These are phyloP conservation scores for Andrena praecox DNA, from an alignment of 2,888 invertebrate species.

Conservation along the genomic window DNA sequence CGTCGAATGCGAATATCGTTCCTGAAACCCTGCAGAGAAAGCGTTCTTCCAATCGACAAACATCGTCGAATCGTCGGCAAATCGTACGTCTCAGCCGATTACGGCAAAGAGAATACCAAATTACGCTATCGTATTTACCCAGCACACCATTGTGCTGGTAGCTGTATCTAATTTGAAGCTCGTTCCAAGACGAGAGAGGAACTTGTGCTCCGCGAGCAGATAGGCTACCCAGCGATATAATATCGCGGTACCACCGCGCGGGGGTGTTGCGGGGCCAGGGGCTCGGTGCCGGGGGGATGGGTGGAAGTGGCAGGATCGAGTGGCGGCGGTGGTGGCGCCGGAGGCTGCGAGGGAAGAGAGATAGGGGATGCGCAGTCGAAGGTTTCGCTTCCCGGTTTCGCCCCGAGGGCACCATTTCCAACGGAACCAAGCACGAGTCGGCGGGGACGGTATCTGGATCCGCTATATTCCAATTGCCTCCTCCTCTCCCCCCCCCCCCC, in stretches of 20 bases:
- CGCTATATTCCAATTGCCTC: slow-evolving; percentile 82
- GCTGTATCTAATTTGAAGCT: slow-evolving; percentile 62
- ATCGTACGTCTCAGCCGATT: slow-evolving; percentile 54
- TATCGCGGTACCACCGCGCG: slow-evolving; percentile 35
- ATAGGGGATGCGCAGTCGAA: slow-evolving; percentile 73
- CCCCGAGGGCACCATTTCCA: slow-evolving; percentile 82
- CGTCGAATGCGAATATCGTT: too few relatives aligned
- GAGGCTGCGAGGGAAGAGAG: slow-evolving; percentile 59
- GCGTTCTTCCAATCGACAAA: slow-evolving; percentile 31
- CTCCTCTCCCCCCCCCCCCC: too few relatives aligned
- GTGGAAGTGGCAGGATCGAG: slow-evolving; percentile 50
- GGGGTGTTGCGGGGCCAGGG: background rate
- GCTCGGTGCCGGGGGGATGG: slow-evolving; percentile 8
- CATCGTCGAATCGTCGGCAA: slow-evolving; percentile 20
- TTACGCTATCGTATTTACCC: slow-evolving; percentile 51
- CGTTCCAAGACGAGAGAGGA: slow-evolving; percentile 59
- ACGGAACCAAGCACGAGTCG: slow-evolving; percentile 76
- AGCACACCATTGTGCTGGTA: slow-evolving; percentile 49
- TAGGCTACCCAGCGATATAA: slow-evolving; percentile 61
- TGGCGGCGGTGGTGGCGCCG: slow-evolving; percentile 46
- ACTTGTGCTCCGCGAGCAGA: slow-evolving; percentile 55
- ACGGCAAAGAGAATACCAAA: slow-evolving; percentile 53
- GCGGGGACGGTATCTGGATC: slow-evolving; percentile 73
- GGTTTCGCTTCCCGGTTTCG: slow-evolving; percentile 77
- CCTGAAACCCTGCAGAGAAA: background rate